Evolutionary conservation across 2,797 vertebrate genomes (phyloP), one percentile per base, ranked within the genome.

Genomic region (Centroberyx gerrardi): DNA sequence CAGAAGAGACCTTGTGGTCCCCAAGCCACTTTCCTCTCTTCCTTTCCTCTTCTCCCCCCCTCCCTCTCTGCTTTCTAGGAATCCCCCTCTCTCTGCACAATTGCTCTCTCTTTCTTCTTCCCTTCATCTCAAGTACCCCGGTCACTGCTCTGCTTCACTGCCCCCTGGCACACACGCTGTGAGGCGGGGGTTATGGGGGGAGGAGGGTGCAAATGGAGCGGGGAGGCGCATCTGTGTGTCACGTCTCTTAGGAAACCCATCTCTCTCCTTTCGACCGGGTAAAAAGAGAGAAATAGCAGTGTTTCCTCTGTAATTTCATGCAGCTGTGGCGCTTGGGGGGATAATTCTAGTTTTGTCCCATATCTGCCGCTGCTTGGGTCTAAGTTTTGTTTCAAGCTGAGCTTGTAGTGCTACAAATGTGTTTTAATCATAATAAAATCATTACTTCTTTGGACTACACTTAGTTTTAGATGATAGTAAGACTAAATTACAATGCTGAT

Each of bases 31-130:
- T 88, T 74, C 83, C n/a, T 58, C 59, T 74, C 80, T 71, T 84
- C 76, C 80, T 71, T 84, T 82, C 81, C 72, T 85, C 18, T 79
- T 82, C 62, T 40, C 28, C 17, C 54, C 78, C 75, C 61, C 65
- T n/a, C 22, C 44, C 44, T 17, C 22, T 83, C 64, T 87, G 91
- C 94, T 95, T 94, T 96, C 95, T 93, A 95, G 94, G 95, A 95
- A 95, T 92, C 72, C 49, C 64, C 0, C 46, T 65, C 81, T 88
- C 85, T 72, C 65, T 69, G 75, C n/a, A 68, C 79, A 89, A 76
- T 91, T 68, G 76, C 76, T 87, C 72, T 82, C 54, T 71, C 85
- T 84, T 74, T 88, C 68, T 85, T 77, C 62, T 63, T 83, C 76
- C 81, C 83, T 84, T 88, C 75, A 88, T 83, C 82, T 90, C 70